These are phyloP conservation scores for Pelochelys cantorii DNA, from an alignment of 2,797 vertebrate species.

Conservation along the genomic window DNA sequence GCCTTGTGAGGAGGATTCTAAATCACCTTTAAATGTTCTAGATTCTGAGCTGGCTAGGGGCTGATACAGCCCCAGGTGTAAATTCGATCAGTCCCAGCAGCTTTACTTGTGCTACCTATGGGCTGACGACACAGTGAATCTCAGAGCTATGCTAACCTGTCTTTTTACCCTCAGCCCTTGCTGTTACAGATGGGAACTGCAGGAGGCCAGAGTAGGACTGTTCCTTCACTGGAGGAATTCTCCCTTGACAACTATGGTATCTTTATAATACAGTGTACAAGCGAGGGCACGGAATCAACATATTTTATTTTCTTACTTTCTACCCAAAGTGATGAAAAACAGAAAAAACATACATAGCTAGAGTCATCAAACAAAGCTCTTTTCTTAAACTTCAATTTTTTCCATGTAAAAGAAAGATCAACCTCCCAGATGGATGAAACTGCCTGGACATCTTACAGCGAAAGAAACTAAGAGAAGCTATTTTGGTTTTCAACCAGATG, in stretches of 20 bases:
- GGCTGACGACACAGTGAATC: background rate
- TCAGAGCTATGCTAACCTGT: background rate
- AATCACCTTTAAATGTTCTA: background rate
- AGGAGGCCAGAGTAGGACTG: background rate
- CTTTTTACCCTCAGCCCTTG: background rate
- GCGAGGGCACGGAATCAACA: background rate
- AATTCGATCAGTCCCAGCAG: background rate
- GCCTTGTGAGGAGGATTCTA: background rate
- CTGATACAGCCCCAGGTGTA: background rate
- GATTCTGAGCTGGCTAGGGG: background rate
- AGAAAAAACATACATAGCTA: background rate
- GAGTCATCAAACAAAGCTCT: background rate
- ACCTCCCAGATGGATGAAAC: background rate
- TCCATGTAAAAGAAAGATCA: background rate
- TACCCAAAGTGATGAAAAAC: background rate
- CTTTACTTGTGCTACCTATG: background rate
- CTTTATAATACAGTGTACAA: background rate
- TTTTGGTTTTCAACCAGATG: conserved; percentile 2
- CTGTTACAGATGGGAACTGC: background rate
- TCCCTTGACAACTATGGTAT: background rate
- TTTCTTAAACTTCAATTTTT: background rate
- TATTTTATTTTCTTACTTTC: background rate
- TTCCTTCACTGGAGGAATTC: background rate
- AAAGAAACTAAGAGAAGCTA: background rate
- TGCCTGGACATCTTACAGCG: background rate